These are phyloP conservation scores for Centruroides sculpturatus DNA, from an alignment of 1,140 invertebrate species.

Conservation along the genomic window DNA sequence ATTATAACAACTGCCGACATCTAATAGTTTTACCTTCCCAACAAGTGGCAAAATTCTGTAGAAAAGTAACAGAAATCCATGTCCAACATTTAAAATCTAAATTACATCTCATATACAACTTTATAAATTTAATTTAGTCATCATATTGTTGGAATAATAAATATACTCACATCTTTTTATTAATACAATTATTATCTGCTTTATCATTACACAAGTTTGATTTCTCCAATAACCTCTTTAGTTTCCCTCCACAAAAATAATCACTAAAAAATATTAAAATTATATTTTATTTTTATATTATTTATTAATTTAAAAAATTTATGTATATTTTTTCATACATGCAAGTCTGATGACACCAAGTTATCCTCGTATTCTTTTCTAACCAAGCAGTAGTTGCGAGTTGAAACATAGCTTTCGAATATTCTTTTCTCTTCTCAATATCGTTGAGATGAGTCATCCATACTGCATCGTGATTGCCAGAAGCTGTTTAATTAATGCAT, in stretches of 20 bases:
- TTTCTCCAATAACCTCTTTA: conserved; percentile 6
- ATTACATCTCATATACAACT: too few species aligned
- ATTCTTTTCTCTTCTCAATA: conserved; percentile 32
- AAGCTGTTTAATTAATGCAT: too few species aligned
- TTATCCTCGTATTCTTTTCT: conserved; percentile 53
- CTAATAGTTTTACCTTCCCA: conserved; percentile 43
- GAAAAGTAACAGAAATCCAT: too few species aligned
- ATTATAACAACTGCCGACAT: conserved; percentile 91
- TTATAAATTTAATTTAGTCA: too few species aligned
- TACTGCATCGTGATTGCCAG: conserved; percentile 34
- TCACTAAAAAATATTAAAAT: neutral
- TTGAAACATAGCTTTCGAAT: conserved; percentile 57
- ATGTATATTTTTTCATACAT: conserved; percentile 37
- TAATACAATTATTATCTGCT: neutral
- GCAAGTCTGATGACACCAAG: conserved; percentile 53
- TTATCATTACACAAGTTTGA: conserved; percentile 3
- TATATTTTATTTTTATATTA: conserved; percentile 26
- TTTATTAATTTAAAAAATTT: conserved; percentile 27
- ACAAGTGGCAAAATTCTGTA: conserved; percentile 24
- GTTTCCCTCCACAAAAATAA: neutral
- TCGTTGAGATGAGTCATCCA: conserved; percentile 55
- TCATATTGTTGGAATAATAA: neutral
- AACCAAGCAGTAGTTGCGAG: conserved; percentile 58
- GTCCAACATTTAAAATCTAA: too few species aligned
- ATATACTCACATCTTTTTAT: neutral